A percentile compares a stretch with the other conserved stretches of the same genome.
These are phyloP conservation scores for Drosophila parvula DNA, from an alignment of 1,140 invertebrate genomes.

Conservation along the genomic window DNA sequence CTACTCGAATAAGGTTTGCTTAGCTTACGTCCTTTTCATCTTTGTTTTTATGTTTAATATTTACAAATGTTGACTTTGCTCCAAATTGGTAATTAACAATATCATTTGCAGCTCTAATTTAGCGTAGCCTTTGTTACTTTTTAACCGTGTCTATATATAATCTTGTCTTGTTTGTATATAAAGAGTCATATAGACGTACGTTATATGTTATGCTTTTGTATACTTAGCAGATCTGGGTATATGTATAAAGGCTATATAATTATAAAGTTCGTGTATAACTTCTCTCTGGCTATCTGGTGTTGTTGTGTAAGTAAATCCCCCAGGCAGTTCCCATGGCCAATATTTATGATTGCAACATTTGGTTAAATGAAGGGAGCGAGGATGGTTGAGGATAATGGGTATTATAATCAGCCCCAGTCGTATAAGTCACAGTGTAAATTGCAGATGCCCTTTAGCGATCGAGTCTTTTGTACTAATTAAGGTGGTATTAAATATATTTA, in stretches of 20 bases:
- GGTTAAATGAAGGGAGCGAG: slow-evolving; percentile 7
- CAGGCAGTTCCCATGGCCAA: slow-evolving; percentile 13
- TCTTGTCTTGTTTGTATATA: slow-evolving; percentile 40
- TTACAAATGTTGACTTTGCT: slow-evolving; percentile 52
- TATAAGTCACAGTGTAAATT: slow-evolving; percentile 10
- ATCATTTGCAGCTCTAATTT: slow-evolving; percentile 36
- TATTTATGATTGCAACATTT: slow-evolving; percentile 38
- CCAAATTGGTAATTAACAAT: slow-evolving; percentile 50
- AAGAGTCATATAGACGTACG: slow-evolving; percentile 49
- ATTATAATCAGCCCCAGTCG: not conserved
- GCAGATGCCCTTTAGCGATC: not conserved
- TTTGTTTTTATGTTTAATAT: slow-evolving; percentile 35
- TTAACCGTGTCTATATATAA: slow-evolving; percentile 36
- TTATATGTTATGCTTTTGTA: slow-evolving; percentile 39
- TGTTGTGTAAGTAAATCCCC: slow-evolving; percentile 35
- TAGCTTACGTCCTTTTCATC: slow-evolving; percentile 21
- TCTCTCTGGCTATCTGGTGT: slow-evolving; percentile 32
- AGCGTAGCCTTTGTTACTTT: slow-evolving; percentile 32
- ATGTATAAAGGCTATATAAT: slow-evolving; percentile 61
- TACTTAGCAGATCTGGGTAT: slow-evolving; percentile 42
- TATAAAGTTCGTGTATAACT: slow-evolving; percentile 74
- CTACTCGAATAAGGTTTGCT: slow-evolving; percentile 47
- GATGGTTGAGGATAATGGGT: not conserved
- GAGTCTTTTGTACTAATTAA: slow-evolving; percentile 2
- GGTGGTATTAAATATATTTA: slow-evolving; percentile 1